A percentile compares a stretch with the other conserved stretches of the same genome.
These are phyloP conservation scores for Actias luna DNA, from an alignment of 2,888 invertebrate genomes.

Conservation along the genomic window DNA sequence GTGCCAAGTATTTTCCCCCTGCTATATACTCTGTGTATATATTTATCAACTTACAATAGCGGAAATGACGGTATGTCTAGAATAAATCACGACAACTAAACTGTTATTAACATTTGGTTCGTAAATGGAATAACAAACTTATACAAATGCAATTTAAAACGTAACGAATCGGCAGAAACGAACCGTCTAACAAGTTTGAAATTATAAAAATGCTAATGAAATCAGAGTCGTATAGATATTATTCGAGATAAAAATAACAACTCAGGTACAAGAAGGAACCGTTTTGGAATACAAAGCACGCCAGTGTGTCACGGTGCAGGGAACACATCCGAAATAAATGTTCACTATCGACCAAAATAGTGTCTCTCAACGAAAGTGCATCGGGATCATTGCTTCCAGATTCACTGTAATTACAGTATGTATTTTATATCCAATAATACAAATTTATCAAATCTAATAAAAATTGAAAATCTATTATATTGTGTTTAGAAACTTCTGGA, in stretches of 20 bases:
- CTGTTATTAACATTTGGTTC: background rate
- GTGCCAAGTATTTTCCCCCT: background rate
- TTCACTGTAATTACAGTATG: too few species aligned
- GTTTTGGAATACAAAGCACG: conserved; percentile 61
- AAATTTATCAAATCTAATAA: too few species aligned
- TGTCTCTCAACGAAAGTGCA: conserved; percentile 47
- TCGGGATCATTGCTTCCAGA: too few species aligned
- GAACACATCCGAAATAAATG: conserved; percentile 63
- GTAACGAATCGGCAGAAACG: background rate
- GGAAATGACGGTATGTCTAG: background rate
- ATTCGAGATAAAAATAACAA: conserved; percentile 45
- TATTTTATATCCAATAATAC: too few species aligned
- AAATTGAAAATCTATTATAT: too few species aligned
- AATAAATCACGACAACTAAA: background rate
- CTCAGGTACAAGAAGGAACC: conserved; percentile 46
- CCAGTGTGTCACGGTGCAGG: conserved; percentile 71
- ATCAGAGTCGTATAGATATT: conserved; percentile 15
- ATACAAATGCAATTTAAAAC: background rate
- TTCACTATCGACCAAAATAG: conserved; percentile 60
- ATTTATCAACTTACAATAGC: background rate
- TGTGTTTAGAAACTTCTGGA: too few species aligned
- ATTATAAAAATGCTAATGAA: conserved; percentile 8
- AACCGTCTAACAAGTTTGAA: conserved; percentile 7
- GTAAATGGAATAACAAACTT: conserved; percentile 3
- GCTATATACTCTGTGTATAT: too few species aligned